Percentiles rank a stretch among this genome's conserved stretches.
These are phyloP conservation scores for Porites evermanni DNA, from an alignment of 92 coral and sea anemone genomes.

Conservation along the genomic window DNA sequence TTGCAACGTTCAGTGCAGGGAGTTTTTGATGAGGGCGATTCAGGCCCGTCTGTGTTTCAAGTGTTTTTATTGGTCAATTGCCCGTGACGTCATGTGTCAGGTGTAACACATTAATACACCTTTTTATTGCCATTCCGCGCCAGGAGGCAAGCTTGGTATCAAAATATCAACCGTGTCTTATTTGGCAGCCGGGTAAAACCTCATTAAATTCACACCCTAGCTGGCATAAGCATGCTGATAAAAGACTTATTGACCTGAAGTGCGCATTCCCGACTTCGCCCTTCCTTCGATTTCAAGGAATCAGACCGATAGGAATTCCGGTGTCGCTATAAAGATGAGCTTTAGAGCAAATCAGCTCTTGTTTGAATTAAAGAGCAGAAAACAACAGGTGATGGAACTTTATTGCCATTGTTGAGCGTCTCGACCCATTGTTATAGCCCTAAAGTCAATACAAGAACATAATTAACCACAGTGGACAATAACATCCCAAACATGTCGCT, in stretches of 20 bases:
- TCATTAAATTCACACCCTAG: slow-evolving; percentile 37
- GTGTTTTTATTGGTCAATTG: slow-evolving; percentile 55
- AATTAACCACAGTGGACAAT: slow-evolving; percentile 49
- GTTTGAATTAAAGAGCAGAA: slow-evolving; percentile 36
- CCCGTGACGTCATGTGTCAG: slow-evolving; percentile 75
- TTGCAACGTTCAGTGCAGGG: slow-evolving; percentile 8
- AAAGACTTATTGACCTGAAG: slow-evolving; percentile 33
- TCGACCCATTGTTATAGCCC: slow-evolving; percentile 34
- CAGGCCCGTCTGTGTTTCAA: slow-evolving; percentile 20
- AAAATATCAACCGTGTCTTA: slow-evolving; percentile 38
- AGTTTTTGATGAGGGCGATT: slow-evolving; percentile 31
- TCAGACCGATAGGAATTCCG: slow-evolving; percentile 43
- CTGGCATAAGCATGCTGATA: slow-evolving; percentile 30
- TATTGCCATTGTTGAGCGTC: slow-evolving; percentile 26
- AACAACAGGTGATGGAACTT: slow-evolving; percentile 50
- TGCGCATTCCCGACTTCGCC: slow-evolving; percentile 12
- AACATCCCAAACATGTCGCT: slow-evolving; percentile 37
- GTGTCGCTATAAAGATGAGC: slow-evolving; percentile 31
- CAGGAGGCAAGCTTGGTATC: slow-evolving; percentile 61
- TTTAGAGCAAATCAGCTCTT: slow-evolving; percentile 23
- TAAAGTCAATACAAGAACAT: slow-evolving; percentile 50
- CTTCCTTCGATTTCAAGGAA: slow-evolving; percentile 18
- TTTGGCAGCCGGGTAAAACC: slow-evolving; percentile 40
- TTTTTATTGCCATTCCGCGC: slow-evolving; percentile 58
- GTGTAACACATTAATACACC: slow-evolving; percentile 49